Percentiles rank a stretch among this genome's conserved stretches.
phyloP scores from a whole-genome alignment of 1,140 invertebrate genomes.

The Drosophila willistoni region DNA sequence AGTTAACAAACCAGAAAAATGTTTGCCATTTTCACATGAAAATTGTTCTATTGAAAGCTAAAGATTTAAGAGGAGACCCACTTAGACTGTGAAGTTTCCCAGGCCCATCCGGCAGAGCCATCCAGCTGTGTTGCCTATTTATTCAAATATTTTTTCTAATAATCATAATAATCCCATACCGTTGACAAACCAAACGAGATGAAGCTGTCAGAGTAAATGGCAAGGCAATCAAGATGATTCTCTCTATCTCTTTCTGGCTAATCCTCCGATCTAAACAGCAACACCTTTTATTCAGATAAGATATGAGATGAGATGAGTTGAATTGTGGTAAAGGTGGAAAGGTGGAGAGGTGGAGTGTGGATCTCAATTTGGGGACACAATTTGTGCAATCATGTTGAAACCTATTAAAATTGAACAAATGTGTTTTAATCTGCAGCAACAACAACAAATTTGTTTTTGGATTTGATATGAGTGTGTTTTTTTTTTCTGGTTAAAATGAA shows the following conservation, averaged over 20 bases:
- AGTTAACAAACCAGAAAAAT: slow-evolving; percentile 1
- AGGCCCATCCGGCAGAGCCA: slow-evolving; percentile 1
- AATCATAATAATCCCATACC: slow-evolving; percentile 13
- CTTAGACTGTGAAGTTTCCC: slow-evolving; percentile 1
- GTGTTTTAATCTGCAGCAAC: slow-evolving; percentile 79
- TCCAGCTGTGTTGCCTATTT: slow-evolving; percentile 13
- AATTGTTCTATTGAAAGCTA: slow-evolving; percentile 2
- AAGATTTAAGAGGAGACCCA: not conserved
- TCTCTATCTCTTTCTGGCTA: slow-evolving; percentile 18
- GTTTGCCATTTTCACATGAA: slow-evolving; percentile 43
- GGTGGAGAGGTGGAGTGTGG: not conserved
- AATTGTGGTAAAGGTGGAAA: not conserved
- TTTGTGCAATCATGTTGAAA: slow-evolving; percentile 74
- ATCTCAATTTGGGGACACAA: slow-evolving; percentile 24
- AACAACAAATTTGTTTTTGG: slow-evolving; percentile 28
- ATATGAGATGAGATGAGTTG: not conserved
- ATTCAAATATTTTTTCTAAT: slow-evolving; percentile 15
- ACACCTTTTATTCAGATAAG: slow-evolving; percentile 50
- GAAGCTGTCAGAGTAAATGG: slow-evolving; percentile 58
- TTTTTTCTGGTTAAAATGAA: slow-evolving; percentile 44
- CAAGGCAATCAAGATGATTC: slow-evolving; percentile 49
- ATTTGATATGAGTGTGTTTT: slow-evolving; percentile 61
- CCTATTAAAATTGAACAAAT: slow-evolving; percentile 79
- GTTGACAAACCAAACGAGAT: slow-evolving; percentile 25
- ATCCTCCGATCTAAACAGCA: slow-evolving; percentile 59